A percentile compares a stretch with the other conserved stretches of the same genome.
Conservation (phyloP, 2,888 invertebrate genomes). For the Griposia aprilina region DNA sequence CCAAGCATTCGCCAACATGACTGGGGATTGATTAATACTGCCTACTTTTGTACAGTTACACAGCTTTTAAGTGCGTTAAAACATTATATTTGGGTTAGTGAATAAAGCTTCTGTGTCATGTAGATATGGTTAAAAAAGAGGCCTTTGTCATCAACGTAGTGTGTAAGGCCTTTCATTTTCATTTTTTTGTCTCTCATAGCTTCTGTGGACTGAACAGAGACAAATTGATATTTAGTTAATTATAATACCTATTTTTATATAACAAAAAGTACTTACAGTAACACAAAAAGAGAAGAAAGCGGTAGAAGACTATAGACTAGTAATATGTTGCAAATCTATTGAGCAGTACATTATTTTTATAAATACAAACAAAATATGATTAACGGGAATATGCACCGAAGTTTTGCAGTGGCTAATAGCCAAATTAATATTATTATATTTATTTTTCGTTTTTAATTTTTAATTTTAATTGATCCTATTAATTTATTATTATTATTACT, state of each 20-base stretch:
- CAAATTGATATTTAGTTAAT: background rate
- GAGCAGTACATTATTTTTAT: no score
- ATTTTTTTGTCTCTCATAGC: background rate
- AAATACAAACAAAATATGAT: no score
- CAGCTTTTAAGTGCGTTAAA: slow-evolving; percentile 29
- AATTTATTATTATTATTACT: no score
- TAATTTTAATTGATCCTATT: no score
- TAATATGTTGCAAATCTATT: no score
- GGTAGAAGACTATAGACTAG: background rate
- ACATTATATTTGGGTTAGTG: slow-evolving; percentile 14
- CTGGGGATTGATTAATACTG: slow-evolving; percentile 55
- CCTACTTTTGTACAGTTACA: slow-evolving; percentile 28
- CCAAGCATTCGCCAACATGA: slow-evolving; percentile 59
- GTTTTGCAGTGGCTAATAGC: background rate
- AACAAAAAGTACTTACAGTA: background rate
- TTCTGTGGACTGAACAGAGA: background rate
- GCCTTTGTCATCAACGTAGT: background rate
- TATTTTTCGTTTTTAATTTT: no score
- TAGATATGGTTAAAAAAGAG: background rate
- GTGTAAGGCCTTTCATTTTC: background rate
- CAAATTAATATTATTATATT: no score
- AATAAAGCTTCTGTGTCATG: background rate
- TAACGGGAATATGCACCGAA: background rate
- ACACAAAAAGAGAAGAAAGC: background rate
- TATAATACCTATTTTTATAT: background rate